Percentiles rank a stretch among this genome's conserved stretches.
Evolutionary conservation across 2,888 invertebrate genomes (phyloP).

Genomic region (Scaptomyza cyrtandrae): DNA sequence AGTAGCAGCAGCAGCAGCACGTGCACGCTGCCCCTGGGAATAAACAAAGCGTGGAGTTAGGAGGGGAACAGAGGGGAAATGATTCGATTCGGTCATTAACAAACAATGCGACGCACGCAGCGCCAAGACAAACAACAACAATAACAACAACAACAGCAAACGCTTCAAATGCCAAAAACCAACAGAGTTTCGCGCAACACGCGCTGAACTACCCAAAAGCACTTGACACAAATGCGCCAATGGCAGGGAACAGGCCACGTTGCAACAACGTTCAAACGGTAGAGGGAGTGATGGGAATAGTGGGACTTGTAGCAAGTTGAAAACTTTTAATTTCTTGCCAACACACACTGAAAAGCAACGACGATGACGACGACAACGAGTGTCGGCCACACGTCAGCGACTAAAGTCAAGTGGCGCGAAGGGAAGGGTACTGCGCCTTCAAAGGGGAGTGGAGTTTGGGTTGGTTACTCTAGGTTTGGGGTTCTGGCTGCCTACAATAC

Average conservation of each 20-base stretch:
- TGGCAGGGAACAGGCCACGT: slow-evolving; percentile 23
- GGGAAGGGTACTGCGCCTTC: background rate
- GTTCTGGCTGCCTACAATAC: slow-evolving; percentile 30
- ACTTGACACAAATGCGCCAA: slow-evolving; percentile 78
- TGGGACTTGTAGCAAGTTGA: slow-evolving; percentile 51
- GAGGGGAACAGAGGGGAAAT: background rate
- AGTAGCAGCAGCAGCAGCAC: slow-evolving; percentile 22
- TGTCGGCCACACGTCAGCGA: slow-evolving; percentile 52
- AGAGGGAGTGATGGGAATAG: slow-evolving; percentile 2
- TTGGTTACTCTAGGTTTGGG: background rate
- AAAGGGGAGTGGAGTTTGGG: background rate
- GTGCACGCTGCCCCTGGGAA: slow-evolving; percentile 28
- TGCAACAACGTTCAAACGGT: background rate
- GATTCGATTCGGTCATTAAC: slow-evolving; percentile 65
- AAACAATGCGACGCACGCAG: slow-evolving; percentile 44
- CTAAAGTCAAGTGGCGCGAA: slow-evolving; percentile 48
- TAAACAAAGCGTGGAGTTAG: background rate
- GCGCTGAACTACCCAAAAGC: slow-evolving; percentile 58
- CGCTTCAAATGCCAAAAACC: slow-evolving; percentile 75
- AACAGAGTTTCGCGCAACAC: slow-evolving; percentile 74
- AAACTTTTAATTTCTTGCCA: slow-evolving; percentile 80
- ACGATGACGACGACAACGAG: background rate
- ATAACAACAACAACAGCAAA: slow-evolving; percentile 22
- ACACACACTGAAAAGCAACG: slow-evolving; percentile 48
- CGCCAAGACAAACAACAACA: slow-evolving; percentile 48